Evolutionary conservation across 2,888 invertebrate species (phyloP).

Genomic region (Protula sp.): DNA sequence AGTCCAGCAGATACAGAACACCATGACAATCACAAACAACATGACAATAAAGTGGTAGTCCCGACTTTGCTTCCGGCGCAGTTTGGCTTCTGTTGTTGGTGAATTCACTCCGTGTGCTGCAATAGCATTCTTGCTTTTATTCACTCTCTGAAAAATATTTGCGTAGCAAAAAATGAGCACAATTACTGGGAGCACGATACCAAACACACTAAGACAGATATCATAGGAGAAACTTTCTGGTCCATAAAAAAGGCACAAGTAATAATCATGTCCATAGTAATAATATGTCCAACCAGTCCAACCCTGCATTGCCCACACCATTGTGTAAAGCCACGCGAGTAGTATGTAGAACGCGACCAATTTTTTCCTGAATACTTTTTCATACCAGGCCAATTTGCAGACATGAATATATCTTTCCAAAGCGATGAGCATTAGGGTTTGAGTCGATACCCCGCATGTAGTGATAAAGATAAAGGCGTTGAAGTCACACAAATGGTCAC

Average conservation of each 20-base stretch:
- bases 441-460: slow-evolving; percentile 14
- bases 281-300: slow-evolving; percentile 17
- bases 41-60: neutral
- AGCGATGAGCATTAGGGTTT: slow-evolving; percentile 16
- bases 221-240: slow-evolving; percentile 13
- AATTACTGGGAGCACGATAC: slow-evolving; percentile 14
- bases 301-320: slow-evolving; percentile 13
- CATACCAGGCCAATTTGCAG: slow-evolving; percentile 3
- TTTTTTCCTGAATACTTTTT: neutral
- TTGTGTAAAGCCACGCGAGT: slow-evolving; percentile 10
- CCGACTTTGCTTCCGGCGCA: neutral
- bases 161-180: slow-evolving; percentile 11
- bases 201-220: slow-evolving; percentile 12
- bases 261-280: slow-evolving; percentile 9
- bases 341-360: neutral
- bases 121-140: neutral
- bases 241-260: slow-evolving; percentile 13
- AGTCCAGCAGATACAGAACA: neutral
- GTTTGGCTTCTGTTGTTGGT: too few species aligned
- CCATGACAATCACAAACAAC: neutral
- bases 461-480: slow-evolving; percentile 17
- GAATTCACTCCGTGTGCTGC: neutral
- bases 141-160: slow-evolving; percentile 8
- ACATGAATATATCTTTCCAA: slow-evolving; percentile 15
- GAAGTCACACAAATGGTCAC: slow-evolving; percentile 9